Evolutionary conservation across 1,140 invertebrate species (phyloP), one percentile per base, ranked within the genome.

Genomic region (Drosophila dunni): DNA sequence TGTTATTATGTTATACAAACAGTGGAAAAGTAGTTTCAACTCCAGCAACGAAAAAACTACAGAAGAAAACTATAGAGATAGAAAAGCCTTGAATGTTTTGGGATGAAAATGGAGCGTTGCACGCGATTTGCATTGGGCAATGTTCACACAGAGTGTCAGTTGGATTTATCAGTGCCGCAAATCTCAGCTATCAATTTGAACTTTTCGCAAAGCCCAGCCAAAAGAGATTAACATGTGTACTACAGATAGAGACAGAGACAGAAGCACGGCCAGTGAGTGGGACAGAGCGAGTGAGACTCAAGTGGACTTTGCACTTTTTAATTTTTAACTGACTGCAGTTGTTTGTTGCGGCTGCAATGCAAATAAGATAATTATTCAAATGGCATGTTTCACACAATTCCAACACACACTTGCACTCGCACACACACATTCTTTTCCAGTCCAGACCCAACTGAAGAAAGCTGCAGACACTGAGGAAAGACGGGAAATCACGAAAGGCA

Each of bases 281-380:
- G n/a, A 7, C 53, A 33, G 17, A 10, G 50, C 4, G 11, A 34
- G 46, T 11, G n/a, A n/a, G 24, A 8, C 53, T 69, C 62, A 60
- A 74, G 71, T 64, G 75, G 70, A 77, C 75, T 77, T 74, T 77
- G 75, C 48, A 65, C 77, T 75, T 71, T 89, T 84, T 89, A 89
- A 89, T 89, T 89, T 89, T 70, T 81, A 78, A 58, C 76, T 75
- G 68, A 76, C 68, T 80, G 75, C 82, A 71, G 75, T 74, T 86
- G 79, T 79, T 65, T 65, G 71, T 69, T 68, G 79, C 46, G 53
- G 72, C 65, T 75, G 84, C 84, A 79, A 90, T 88, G 88, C 88
- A 91, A 91, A 91, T 91, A 91, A 91, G 83, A 91, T 91, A 91
- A 91, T 91, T 91, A 91, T 91, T 91, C 90, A 91, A 91, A 91